A percentile compares a stretch with the other conserved stretches of the same genome.
These are phyloP conservation scores for Oncorhynchus mykiss DNA, from an alignment of 2,113 vertebrate species.

Conservation along the genomic window DNA sequence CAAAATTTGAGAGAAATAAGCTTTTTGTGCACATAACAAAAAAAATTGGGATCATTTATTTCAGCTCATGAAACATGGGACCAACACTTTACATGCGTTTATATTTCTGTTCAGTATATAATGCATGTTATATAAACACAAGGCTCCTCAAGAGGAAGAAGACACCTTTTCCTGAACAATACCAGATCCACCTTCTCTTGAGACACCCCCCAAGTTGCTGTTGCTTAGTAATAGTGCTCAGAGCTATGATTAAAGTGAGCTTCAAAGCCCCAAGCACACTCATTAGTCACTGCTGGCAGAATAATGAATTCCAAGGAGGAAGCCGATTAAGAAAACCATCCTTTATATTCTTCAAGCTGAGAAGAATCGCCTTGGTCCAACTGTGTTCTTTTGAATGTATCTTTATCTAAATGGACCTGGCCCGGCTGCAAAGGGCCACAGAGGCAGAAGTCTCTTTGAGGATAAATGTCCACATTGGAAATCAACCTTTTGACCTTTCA, in stretches of 20 bases:
- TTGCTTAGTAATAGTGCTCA: slow-evolving; percentile 79
- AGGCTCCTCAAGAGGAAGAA: slow-evolving; percentile 7
- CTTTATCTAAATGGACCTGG: slow-evolving; percentile 9
- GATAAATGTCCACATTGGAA: background rate
- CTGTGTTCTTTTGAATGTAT: slow-evolving; percentile 13
- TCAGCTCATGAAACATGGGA: too few relatives aligned
- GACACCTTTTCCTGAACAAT: slow-evolving; percentile 20
- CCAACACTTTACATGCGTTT: too few relatives aligned
- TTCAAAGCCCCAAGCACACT: slow-evolving; percentile 78
- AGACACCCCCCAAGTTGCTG: slow-evolving; percentile 72
- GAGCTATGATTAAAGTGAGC: slow-evolving; percentile 74
- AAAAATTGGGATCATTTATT: too few relatives aligned
- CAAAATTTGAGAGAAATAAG: too few relatives aligned
- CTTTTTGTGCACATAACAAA: too few relatives aligned
- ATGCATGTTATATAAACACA: background rate
- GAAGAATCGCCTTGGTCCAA: slow-evolving; percentile 24
- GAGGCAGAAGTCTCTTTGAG: slow-evolving; percentile 13
- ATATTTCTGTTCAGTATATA: background rate
- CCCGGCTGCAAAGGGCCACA: slow-evolving; percentile 16
- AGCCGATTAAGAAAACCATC: slow-evolving; percentile 67
- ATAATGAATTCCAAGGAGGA: slow-evolving; percentile 78
- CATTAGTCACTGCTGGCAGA: slow-evolving; percentile 73
- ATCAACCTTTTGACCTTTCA: slow-evolving; percentile 36
- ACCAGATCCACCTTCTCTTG: slow-evolving; percentile 38
- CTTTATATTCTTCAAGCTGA: slow-evolving; percentile 42